Conservation (phyloP, 1,140 invertebrate genomes). For the Zaprionus tsacasi region DNA sequence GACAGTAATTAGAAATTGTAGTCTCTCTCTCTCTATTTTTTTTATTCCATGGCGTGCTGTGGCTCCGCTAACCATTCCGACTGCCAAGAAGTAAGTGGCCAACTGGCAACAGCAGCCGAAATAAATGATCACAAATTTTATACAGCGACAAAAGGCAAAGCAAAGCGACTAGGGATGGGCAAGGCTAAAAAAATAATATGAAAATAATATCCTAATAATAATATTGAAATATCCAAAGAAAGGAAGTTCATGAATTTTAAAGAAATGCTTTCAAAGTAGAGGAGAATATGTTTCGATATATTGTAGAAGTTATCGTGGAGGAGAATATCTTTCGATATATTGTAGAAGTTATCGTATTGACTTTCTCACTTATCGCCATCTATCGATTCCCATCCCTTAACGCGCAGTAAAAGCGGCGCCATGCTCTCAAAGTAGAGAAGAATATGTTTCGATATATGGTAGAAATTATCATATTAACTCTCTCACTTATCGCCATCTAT, state of each 20-base stretch:
- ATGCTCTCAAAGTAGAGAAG: neutral
- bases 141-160: constrained; percentile 42
- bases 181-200: neutral
- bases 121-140: constrained; percentile 77
- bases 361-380: no score
- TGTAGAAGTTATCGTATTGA: no score
- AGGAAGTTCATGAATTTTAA: no score
- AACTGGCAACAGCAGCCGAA: constrained; percentile 62
- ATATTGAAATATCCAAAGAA: neutral
- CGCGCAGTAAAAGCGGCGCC: no score
- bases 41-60: constrained; percentile 30
- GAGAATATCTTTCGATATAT: no score
- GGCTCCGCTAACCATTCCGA: constrained; percentile 25
- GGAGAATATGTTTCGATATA: neutral
- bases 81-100: constrained; percentile 69
- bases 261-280: no score
- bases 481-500: neutral
- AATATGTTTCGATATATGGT: neutral
- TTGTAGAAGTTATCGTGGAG: no score
- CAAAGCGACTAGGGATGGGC: neutral
- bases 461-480: neutral
- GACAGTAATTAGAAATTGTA: constrained; percentile 79
- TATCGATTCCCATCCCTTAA: no score
- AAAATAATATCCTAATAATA: neutral
- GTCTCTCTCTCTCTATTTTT: constrained; percentile 28